Percentiles rank a stretch among this genome's conserved stretches.
phyloP scores from a whole-genome alignment of 2,888 invertebrate genomes.

The Perizoma flavofasciatum region DNA sequence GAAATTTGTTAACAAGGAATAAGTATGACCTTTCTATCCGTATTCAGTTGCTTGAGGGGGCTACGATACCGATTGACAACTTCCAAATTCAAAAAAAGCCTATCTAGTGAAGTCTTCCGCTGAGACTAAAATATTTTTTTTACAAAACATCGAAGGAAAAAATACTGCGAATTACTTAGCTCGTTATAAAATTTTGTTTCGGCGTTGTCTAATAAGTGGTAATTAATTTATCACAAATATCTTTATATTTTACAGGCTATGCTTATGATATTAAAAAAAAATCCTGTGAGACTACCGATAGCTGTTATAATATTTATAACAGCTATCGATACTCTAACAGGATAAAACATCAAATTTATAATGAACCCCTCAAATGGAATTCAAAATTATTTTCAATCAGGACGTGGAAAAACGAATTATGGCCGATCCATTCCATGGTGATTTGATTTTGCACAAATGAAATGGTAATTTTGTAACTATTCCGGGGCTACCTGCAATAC shows the following conservation, averaged over 20 bases:
- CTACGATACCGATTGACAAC: constrained; percentile 70
- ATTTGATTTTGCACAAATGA: constrained; percentile 30
- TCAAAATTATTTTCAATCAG: constrained; percentile 37
- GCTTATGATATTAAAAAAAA: not conserved
- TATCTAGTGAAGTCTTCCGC: constrained; percentile 53
- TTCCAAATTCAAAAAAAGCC: constrained; percentile 76
- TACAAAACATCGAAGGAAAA: constrained; percentile 56
- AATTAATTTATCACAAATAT: constrained; percentile 8
- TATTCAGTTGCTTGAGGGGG: constrained; percentile 66
- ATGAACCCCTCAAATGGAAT: constrained; percentile 28
- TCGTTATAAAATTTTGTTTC: constrained; percentile 29
- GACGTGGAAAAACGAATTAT: constrained; percentile 31
- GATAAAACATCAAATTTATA: constrained; percentile 21
- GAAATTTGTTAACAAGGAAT: constrained; percentile 71
- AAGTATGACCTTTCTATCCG: constrained; percentile 67
- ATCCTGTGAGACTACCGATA: too few relatives aligned
- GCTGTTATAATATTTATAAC: too few relatives aligned
- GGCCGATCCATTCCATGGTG: constrained; percentile 25
- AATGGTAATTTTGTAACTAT: constrained; percentile 32
- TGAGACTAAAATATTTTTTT: constrained; percentile 61
- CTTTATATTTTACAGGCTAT: not conserved
- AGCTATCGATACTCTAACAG: constrained; percentile 7
- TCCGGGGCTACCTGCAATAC: constrained; percentile 1
- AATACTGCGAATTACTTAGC: constrained; percentile 44
- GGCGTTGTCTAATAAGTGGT: constrained; percentile 1